phyloP scores from a whole-genome alignment of 1,140 invertebrate species.

The Stegodyphus dumicola region DNA sequence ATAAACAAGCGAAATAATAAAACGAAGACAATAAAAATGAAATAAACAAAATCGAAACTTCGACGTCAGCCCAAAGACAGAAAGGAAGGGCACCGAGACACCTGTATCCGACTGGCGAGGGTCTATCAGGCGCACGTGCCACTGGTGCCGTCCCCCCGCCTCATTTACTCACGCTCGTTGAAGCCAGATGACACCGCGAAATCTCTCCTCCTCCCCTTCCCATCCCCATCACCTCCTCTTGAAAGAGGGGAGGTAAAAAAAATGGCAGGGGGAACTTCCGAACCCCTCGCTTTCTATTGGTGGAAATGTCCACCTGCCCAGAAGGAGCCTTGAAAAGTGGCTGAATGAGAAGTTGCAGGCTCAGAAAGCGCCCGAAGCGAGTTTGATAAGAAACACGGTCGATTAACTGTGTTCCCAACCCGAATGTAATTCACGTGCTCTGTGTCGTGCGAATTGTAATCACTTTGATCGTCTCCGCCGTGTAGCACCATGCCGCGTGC shows the following conservation, averaged over 20 bases:
- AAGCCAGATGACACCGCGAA: constrained; percentile 50
- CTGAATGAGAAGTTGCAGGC: not conserved
- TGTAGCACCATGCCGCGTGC: constrained; percentile 69
- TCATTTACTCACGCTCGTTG: constrained; percentile 25
- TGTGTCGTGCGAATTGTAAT: not conserved
- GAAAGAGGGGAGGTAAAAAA: constrained; percentile 2
- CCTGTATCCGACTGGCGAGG: constrained; percentile 54
- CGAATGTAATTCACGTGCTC: not conserved
- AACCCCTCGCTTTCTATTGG: constrained; percentile 24
- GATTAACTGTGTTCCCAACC: too few species aligned
- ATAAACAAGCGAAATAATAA: too few species aligned
- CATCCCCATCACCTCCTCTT: too few species aligned
- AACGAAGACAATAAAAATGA: too few species aligned
- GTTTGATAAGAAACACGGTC: constrained; percentile 5
- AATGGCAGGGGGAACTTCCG: constrained; percentile 3
- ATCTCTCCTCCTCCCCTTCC: not conserved
- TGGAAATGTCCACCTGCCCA: constrained; percentile 40
- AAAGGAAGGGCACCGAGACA: constrained; percentile 51
- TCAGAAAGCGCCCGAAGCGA: constrained; percentile 13
- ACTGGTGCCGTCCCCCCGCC: constrained; percentile 16
- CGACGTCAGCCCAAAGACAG: not conserved
- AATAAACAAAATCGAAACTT: not conserved
- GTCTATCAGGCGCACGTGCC: constrained; percentile 54
- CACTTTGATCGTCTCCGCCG: not conserved
- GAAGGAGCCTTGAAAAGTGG: constrained; percentile 40